These are phyloP conservation scores for Acrobasis repandana DNA, from an alignment of 2,888 invertebrate genomes.

Conservation along the genomic window DNA sequence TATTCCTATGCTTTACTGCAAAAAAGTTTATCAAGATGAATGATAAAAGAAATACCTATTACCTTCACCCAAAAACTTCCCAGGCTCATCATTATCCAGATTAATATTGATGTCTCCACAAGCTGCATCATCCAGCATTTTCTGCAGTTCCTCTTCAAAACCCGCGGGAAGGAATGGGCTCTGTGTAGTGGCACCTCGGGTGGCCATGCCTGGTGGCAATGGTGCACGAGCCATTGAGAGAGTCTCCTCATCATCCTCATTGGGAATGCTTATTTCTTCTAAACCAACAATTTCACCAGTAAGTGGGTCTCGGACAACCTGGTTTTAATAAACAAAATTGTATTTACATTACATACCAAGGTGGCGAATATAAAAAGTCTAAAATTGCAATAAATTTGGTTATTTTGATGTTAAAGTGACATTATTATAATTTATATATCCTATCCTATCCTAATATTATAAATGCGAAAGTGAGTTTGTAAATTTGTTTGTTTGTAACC, in stretches of 20 bases:
- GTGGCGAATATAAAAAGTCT: not conserved
- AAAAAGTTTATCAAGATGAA: too few relatives aligned
- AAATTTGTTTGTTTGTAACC: too few relatives aligned
- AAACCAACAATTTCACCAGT: conserved; percentile 88
- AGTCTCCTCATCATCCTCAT: conserved; percentile 70
- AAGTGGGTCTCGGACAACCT: conserved; percentile 88
- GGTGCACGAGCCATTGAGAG: conserved; percentile 91
- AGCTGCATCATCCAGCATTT: conserved; percentile 63
- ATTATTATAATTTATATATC: too few relatives aligned
- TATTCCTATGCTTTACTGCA: too few relatives aligned
- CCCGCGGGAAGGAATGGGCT: conserved; percentile 95
- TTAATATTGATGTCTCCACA: conserved; percentile 68
- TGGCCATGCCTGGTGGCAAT: conserved; percentile 86
- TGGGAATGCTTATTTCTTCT: conserved; percentile 78
- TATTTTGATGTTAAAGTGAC: too few relatives aligned
- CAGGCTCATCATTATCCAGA: conserved; percentile 63
- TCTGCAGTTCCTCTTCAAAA: conserved; percentile 83
- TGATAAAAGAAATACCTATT: conserved; percentile 24
- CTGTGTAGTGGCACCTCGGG: conserved; percentile 90
- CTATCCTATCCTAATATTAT: too few relatives aligned
- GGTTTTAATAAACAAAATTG: conserved; percentile 35
- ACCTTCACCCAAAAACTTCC: conserved; percentile 79
- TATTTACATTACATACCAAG: not conserved
- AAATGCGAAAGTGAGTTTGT: too few relatives aligned
- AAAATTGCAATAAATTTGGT: too few relatives aligned